A percentile compares a stretch with the other conserved stretches of the same genome.
phyloP scores from a whole-genome alignment of 2,888 invertebrate species.

The Agonopterix heracliana region DNA sequence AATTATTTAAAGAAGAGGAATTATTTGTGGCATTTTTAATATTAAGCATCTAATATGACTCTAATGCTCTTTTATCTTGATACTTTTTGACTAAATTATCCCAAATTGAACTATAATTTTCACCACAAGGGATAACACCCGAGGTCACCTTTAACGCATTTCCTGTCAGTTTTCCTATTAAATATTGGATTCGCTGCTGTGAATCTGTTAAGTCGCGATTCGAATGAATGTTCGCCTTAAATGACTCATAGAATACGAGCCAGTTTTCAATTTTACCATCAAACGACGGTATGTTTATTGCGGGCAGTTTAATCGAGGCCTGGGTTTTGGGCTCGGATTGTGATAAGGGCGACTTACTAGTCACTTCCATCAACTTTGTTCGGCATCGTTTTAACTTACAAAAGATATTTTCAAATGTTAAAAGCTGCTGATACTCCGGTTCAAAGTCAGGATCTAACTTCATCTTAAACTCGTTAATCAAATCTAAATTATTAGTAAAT shows the following conservation, averaged over 20 bases:
- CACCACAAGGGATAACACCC: background rate
- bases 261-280: background rate
- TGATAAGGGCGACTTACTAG: too few species aligned
- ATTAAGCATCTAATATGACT: background rate
- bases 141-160: background rate
- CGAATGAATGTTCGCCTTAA: slow-evolving; percentile 4
- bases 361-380: too few species aligned
- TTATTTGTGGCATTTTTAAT: background rate
- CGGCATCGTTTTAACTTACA: too few species aligned
- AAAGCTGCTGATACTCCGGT: too few species aligned
- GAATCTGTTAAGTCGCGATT: slow-evolving; percentile 3
- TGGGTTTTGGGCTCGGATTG: too few species aligned
- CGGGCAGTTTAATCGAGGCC: background rate
- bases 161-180: slow-evolving; percentile 7
- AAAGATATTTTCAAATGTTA: too few species aligned
- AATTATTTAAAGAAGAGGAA: background rate
- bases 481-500: too few species aligned
- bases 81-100: background rate
- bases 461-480: too few species aligned
- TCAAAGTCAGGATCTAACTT: too few species aligned
- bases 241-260: background rate
- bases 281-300: background rate
- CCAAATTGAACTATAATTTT: background rate
- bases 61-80: background rate
- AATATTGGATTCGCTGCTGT: slow-evolving; percentile 11